These are phyloP conservation scores for Phenacoccus solenopsis DNA, from an alignment of 1,140 invertebrate species.

Conservation along the genomic window DNA sequence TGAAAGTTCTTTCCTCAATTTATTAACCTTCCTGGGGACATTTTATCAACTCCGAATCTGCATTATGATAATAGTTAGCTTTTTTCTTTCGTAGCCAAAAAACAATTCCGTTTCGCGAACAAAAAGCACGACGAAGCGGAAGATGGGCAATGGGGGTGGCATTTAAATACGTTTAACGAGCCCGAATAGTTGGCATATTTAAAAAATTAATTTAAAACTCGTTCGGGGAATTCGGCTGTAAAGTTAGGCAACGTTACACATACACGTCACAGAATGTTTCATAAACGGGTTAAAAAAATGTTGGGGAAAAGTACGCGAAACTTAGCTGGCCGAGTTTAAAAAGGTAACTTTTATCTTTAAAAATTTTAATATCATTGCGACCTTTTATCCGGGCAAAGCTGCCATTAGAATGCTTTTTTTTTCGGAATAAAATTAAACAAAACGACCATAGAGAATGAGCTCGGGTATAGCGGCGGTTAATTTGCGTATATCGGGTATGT, in stretches of 20 bases:
- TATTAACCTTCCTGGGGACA: too few relatives aligned
- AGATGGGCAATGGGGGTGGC: not conserved
- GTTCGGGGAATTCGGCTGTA: not conserved
- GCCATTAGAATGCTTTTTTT: not conserved
- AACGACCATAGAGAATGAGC: too few relatives aligned
- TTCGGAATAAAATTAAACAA: too few relatives aligned
- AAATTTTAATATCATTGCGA: not conserved
- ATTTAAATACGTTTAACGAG: not conserved
- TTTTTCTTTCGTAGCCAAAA: too few relatives aligned
- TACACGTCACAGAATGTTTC: not conserved
- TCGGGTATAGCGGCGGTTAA: too few relatives aligned
- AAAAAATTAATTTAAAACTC: not conserved
- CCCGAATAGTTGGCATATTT: not conserved
- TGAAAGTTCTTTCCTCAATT: too few relatives aligned
- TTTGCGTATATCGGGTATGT: too few relatives aligned
- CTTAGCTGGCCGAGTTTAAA: not conserved
- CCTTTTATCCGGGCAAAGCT: not conserved
- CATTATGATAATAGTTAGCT: too few relatives aligned
- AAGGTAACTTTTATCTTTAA: not conserved
- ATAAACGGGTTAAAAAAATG: not conserved
- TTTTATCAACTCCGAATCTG: too few relatives aligned
- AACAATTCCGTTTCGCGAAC: too few relatives aligned
- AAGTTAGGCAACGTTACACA: too few relatives aligned
- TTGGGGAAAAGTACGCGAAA: not conserved
- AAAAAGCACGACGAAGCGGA: too few relatives aligned